A percentile compares a stretch with the other conserved stretches of the same genome.
These are phyloP conservation scores for Barbus barbus DNA, from an alignment of 2,113 vertebrate species.

Conservation along the genomic window DNA sequence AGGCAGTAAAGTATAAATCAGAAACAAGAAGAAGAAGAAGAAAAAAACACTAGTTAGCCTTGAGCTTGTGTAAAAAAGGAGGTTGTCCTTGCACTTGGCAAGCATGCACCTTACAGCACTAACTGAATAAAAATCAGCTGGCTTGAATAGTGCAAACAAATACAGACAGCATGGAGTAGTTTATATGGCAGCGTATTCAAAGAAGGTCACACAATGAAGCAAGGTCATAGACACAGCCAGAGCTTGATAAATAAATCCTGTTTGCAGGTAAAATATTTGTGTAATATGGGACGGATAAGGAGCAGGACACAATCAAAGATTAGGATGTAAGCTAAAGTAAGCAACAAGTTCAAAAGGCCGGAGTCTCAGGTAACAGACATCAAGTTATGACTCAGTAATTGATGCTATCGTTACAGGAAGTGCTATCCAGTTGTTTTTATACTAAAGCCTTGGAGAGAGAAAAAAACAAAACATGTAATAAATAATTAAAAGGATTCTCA, in stretches of 20 bases:
- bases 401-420: neutral
- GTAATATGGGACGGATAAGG: neutral
- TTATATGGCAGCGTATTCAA: neutral
- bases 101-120: neutral
- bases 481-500: neutral
- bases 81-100: neutral
- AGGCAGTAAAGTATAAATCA: neutral
- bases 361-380: neutral
- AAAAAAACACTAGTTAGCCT: neutral
- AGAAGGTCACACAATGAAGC: conserved; percentile 17
- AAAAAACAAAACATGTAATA: neutral
- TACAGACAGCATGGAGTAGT: neutral
- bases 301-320: neutral
- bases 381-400: neutral
- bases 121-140: conserved; percentile 5
- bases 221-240: neutral
- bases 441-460: neutral
- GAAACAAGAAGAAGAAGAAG: neutral
- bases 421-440: neutral
- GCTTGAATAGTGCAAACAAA: neutral
- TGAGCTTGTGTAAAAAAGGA: neutral
- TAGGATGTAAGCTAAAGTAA: neutral
- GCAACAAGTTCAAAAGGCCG: neutral
- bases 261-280: conserved; percentile 35
- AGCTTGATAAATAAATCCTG: conserved; percentile 5